Evolutionary conservation across 2,797 vertebrate genomes (phyloP), one percentile per base, ranked within the genome.

Genomic region (Falco rusticolus): DNA sequence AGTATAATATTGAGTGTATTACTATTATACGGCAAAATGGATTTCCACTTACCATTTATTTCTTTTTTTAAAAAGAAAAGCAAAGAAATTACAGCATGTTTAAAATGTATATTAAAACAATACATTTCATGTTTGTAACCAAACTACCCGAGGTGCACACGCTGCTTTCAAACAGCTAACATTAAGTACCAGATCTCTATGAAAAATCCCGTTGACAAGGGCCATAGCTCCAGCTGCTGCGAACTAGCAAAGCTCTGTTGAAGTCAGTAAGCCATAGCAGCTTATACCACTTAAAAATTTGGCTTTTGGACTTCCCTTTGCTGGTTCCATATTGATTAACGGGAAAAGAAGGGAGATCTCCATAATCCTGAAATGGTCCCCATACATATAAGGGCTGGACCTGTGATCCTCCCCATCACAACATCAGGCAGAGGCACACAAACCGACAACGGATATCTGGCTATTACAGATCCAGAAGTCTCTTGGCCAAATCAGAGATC

Each of bases 331-430:
- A 19, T 29, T 26, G 29, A 53, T 82, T 50, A 54, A 61, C 9
- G 33, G 48, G 28, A 59, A 57, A 50, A 60, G 26, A 71, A 50
- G 14, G 33, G 53, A 28, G n/a, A 48, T 57, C 28, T 24, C 51
- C 31, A 41, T 4, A 68, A 29, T 13, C 31, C 34, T 72, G 45
- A 63, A 76, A 47, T 13, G 37, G 15, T 4, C n/a, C 20, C 34
- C 0, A 0, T 24, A 37, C 0, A 0, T 20, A 2, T 22, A 21
- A 79, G 31, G 4, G 3, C 21, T 63, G 21, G 17, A 31, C 8
- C 28, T 26, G 29, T 13, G 34, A 82, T 34, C 25, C 10, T 54
- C 8, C 37, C 66, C n/a, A 15, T 61, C 9, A 0, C 6, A 69
- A 57, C 18, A 14, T 25, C 33, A 33, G 47, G 33, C 34, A 81